Percentiles rank a stretch among this genome's conserved stretches.
Evolutionary conservation across 2,797 vertebrate genomes (phyloP).

Genomic region (Tympanoctomys barrerae): DNA sequence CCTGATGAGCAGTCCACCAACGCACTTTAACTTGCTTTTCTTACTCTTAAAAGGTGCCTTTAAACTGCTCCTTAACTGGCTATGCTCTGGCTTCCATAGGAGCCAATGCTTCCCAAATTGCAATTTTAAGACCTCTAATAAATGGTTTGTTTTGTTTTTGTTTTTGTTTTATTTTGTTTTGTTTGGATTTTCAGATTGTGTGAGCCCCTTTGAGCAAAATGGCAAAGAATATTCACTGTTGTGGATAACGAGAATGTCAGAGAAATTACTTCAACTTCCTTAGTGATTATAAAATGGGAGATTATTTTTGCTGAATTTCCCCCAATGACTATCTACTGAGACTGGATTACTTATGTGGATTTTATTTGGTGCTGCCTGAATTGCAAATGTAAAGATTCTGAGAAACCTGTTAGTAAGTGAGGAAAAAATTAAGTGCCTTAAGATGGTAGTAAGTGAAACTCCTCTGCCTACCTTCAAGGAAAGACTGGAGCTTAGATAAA

Average conservation of each 20-base stretch:
- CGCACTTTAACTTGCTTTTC: background rate
- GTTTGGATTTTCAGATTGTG: background rate
- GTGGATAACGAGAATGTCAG: constrained; percentile 13
- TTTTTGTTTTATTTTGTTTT: too few relatives aligned
- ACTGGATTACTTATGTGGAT: constrained; percentile 39
- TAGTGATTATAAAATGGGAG: constrained; percentile 4
- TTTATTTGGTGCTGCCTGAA: constrained; percentile 58
- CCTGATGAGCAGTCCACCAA: background rate
- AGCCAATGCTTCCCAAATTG: background rate
- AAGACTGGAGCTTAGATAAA: constrained; percentile 62
- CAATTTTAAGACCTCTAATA: background rate
- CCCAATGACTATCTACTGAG: constrained; percentile 59
- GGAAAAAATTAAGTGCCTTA: constrained; percentile 35
- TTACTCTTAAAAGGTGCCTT: background rate
- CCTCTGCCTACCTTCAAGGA: constrained; percentile 52
- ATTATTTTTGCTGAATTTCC: background rate
- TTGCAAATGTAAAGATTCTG: constrained; percentile 49
- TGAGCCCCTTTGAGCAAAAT: background rate
- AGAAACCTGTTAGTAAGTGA: constrained; percentile 3
- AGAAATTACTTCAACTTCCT: constrained; percentile 12
- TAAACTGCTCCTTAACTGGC: background rate
- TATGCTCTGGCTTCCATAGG: background rate
- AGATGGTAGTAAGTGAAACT: constrained; percentile 27
- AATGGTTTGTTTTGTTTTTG: background rate
- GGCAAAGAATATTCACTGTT: constrained; percentile 30